Evolutionary conservation across 2,113 vertebrate genomes (phyloP).

Genomic region (Oreochromis niloticus): DNA sequence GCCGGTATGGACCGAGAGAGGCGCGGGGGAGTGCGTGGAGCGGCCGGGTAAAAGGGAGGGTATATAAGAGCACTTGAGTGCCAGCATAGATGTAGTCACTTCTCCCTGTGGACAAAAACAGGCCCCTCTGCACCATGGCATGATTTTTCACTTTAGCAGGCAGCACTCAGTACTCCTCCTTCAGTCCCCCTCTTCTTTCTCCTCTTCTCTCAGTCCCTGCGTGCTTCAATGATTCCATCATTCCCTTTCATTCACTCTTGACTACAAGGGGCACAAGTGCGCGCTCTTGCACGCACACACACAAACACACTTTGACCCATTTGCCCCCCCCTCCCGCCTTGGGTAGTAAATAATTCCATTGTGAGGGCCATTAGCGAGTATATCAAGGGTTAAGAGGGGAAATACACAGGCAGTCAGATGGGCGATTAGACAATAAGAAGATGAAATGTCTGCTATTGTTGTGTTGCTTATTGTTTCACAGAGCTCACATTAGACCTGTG

Average conservation of each 20-base stretch:
- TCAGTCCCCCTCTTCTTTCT: slow-evolving; percentile 25
- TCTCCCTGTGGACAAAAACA: slow-evolving; percentile 77
- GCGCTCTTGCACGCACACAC: slow-evolving; percentile 20
- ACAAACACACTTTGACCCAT: slow-evolving; percentile 61
- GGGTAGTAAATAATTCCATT: slow-evolving; percentile 68
- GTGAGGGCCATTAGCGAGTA: slow-evolving; percentile 56
- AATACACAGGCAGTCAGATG: slow-evolving; percentile 49
- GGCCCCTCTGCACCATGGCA: slow-evolving; percentile 80
- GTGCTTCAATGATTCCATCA: slow-evolving; percentile 77
- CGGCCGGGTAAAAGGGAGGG: slow-evolving; percentile 15
- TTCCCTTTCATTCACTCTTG: slow-evolving; percentile 52
- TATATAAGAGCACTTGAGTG: slow-evolving; percentile 88
- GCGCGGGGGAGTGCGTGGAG: background rate
- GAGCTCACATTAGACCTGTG: slow-evolving; percentile 47
- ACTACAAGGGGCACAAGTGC: slow-evolving; percentile 15
- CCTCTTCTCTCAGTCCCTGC: slow-evolving; percentile 38
- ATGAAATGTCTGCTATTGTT: slow-evolving; percentile 59
- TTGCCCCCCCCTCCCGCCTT: slow-evolving; percentile 37
- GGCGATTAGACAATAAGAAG: slow-evolving; percentile 67
- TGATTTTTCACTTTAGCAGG: slow-evolving; percentile 86
- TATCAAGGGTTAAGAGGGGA: slow-evolving; percentile 62
- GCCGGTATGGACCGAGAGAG: background rate
- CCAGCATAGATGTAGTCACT: slow-evolving; percentile 77
- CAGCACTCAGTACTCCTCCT: slow-evolving; percentile 32
- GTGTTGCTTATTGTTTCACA: slow-evolving; percentile 48